Evolutionary conservation across 2,888 invertebrate genomes (phyloP).

Genomic region (Cyclophora albipunctata): DNA sequence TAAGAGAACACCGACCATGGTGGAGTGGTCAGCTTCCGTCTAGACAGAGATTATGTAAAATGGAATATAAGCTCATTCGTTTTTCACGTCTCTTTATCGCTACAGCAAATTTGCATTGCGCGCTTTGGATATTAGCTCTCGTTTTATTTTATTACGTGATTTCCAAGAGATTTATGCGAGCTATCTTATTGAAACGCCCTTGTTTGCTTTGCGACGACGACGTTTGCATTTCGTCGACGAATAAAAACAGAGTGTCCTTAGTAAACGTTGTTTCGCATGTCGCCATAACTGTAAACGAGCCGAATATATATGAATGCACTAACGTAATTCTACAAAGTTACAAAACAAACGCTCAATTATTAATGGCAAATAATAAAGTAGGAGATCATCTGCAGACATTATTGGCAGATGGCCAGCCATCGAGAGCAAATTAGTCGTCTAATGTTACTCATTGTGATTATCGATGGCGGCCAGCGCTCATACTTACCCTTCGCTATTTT

Average conservation of each 20-base stretch:
- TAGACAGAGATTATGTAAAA: slow-evolving; percentile 71
- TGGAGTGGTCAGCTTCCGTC: slow-evolving; percentile 55
- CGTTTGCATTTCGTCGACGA: slow-evolving; percentile 28
- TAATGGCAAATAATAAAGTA: neutral
- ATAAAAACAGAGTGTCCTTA: slow-evolving; percentile 25
- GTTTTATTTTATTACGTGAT: slow-evolving; percentile 52
- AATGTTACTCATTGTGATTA: slow-evolving; percentile 60
- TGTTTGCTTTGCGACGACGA: slow-evolving; percentile 29
- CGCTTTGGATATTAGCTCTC: slow-evolving; percentile 44
- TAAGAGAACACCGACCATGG: slow-evolving; percentile 38
- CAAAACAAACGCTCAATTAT: slow-evolving; percentile 12
- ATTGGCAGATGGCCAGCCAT: slow-evolving; percentile 51
- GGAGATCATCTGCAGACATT: neutral
- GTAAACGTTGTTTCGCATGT: slow-evolving; percentile 17
- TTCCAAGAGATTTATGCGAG: slow-evolving; percentile 35
- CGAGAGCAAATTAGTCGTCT: slow-evolving; percentile 44
- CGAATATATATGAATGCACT: slow-evolving; percentile 15
- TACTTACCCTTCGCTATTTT: slow-evolving; percentile 59
- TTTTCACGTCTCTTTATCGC: slow-evolving; percentile 52
- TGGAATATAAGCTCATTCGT: slow-evolving; percentile 54
- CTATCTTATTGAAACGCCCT: slow-evolving; percentile 34
- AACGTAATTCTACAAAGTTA: slow-evolving; percentile 15
- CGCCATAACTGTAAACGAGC: slow-evolving; percentile 27
- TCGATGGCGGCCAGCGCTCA: slow-evolving; percentile 50
- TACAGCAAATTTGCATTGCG: slow-evolving; percentile 46